phyloP scores from a whole-genome alignment of 2,888 invertebrate species.

The Cheilosia soror region DNA sequence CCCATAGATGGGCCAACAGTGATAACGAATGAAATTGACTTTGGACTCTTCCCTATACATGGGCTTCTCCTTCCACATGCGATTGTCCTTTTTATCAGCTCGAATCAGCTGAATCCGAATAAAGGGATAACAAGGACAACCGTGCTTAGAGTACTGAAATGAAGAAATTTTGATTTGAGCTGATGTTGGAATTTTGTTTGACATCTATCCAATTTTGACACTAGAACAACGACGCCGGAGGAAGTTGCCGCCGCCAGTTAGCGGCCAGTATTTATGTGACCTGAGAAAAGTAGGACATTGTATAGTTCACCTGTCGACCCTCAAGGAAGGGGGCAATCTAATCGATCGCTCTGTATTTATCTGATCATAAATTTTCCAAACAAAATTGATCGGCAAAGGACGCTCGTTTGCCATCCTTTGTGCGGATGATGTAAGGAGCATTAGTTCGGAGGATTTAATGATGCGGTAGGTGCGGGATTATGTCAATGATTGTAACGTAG shows the following conservation, averaged over 20 bases:
- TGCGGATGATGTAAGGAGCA: conserved; percentile 25
- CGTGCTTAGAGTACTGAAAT: conserved; percentile 21
- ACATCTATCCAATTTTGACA: conserved; percentile 71
- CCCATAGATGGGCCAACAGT: conserved; percentile 63
- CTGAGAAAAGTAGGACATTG: conserved; percentile 39
- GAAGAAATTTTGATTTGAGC: conserved; percentile 63
- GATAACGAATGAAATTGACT: conserved; percentile 73
- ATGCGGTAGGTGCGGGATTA: conserved; percentile 71
- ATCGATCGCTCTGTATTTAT: conserved; percentile 71
- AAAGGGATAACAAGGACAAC: conserved; percentile 43
- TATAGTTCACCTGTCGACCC: conserved; percentile 68
- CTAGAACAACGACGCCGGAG: conserved; percentile 39
- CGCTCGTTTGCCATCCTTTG: conserved; percentile 17
- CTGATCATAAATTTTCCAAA: conserved; percentile 69
- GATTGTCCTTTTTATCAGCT: conserved; percentile 57
- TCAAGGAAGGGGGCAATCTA: conserved; percentile 31
- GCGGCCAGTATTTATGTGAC: conserved; percentile 57
- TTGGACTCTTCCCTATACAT: conserved; percentile 51
- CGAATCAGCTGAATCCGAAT: conserved; percentile 56
- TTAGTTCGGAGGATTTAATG: conserved; percentile 51
- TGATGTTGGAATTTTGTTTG: conserved; percentile 70
- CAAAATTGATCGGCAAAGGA: conserved; percentile 51
- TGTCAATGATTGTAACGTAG: conserved; percentile 52
- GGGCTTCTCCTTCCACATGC: conserved; percentile 45
- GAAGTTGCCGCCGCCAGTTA: conserved; percentile 37